Percentiles rank a stretch among this genome's conserved stretches.
Evolutionary conservation across 2,113 vertebrate species (phyloP).

Genomic region (cat (Felis catus)): DNA sequence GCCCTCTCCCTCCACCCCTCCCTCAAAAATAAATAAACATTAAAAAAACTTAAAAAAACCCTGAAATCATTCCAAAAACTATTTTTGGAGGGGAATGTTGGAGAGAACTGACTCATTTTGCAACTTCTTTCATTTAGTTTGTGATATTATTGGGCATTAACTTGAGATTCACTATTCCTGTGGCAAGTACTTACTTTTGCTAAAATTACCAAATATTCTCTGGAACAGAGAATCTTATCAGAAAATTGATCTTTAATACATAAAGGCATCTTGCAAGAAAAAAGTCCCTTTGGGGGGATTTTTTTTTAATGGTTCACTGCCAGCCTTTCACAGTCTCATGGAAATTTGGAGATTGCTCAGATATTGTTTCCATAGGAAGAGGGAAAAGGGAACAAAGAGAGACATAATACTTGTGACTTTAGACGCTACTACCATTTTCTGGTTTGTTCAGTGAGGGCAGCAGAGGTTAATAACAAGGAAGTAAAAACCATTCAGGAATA

Average conservation of each 20-base stretch:
- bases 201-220: constrained; percentile 85
- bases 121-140: constrained; percentile 70
- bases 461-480: constrained; percentile 77
- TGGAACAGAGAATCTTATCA: constrained; percentile 84
- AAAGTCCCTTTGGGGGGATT: constrained; percentile 70
- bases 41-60: background rate
- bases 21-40: no score
- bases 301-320: constrained; percentile 70
- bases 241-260: constrained; percentile 86
- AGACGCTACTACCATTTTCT: constrained; percentile 47
- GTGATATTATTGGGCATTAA: constrained; percentile 62
- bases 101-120: constrained; percentile 36
- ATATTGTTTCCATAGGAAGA: constrained; percentile 76
- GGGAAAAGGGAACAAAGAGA: constrained; percentile 71
- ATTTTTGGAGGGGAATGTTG: background rate
- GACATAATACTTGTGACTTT: constrained; percentile 59
- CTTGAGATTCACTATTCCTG: constrained; percentile 58
- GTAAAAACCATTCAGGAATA: constrained; percentile 57
- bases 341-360: constrained; percentile 82
- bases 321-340: constrained; percentile 76
- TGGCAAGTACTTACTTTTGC: constrained; percentile 80
- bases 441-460: constrained; percentile 59
- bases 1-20: no score
- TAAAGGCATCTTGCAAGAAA: constrained; percentile 80
- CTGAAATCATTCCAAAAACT: background rate